Percentiles rank a stretch among this genome's conserved stretches.
These are phyloP conservation scores for Altica lythri DNA, from an alignment of 2,888 invertebrate genomes.

Conservation along the genomic window DNA sequence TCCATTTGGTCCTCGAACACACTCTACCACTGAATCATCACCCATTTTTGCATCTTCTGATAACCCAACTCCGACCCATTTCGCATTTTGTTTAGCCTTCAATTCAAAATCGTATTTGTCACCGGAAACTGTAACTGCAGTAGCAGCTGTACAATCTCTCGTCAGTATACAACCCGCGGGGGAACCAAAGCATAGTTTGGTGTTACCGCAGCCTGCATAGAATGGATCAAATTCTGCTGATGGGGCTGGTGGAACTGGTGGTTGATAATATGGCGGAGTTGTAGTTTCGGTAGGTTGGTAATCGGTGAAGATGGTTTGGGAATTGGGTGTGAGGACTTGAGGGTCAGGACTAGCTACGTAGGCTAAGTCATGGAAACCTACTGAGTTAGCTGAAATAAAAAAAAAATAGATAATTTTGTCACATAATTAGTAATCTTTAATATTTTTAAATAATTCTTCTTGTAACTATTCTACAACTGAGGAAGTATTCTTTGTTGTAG, in stretches of 20 bases:
- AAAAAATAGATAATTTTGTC: too few species aligned
- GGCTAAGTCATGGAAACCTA: conserved; percentile 70
- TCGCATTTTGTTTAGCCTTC: conserved; percentile 56
- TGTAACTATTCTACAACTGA: too few species aligned
- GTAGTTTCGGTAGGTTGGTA: conserved; percentile 41
- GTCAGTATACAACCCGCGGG: conserved; percentile 70
- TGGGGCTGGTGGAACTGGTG: conserved; percentile 48
- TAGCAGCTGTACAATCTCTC: conserved; percentile 70
- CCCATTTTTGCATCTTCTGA: conserved; percentile 83
- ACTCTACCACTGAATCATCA: conserved; percentile 82
- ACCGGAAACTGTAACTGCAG: conserved; percentile 63
- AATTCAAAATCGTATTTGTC: conserved; percentile 68
- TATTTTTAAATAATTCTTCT: too few species aligned
- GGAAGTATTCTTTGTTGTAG: too few species aligned
- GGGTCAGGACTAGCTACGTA: conserved; percentile 60
- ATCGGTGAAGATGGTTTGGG: conserved; percentile 2
- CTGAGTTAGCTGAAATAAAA: conserved; percentile 57
- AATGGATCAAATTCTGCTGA: conserved; percentile 64
- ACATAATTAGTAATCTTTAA: too few species aligned
- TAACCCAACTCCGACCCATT: conserved; percentile 77
- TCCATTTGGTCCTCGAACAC: conserved; percentile 66
- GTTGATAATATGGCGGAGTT: conserved; percentile 55
- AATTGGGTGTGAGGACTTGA: conserved; percentile 17
- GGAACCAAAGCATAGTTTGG: conserved; percentile 79
- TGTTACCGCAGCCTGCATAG: conserved; percentile 71